A percentile compares a stretch with the other conserved stretches of the same genome.
phyloP scores from a whole-genome alignment of 1,140 invertebrate genomes.

The Drosophila arizonae region DNA sequence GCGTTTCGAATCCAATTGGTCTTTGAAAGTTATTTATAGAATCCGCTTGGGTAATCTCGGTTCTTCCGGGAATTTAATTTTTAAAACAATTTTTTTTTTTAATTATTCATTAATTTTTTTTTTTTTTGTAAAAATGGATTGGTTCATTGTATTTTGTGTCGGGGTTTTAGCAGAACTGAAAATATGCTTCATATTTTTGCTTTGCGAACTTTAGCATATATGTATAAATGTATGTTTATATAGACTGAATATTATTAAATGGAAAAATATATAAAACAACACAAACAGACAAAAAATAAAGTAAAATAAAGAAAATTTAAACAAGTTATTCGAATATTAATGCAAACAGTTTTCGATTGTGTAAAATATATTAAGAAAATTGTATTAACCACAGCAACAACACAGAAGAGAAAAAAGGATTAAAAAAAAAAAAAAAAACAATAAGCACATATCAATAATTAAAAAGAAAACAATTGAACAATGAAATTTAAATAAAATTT shows the following conservation, averaged over 20 bases:
- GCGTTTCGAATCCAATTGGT: neutral
- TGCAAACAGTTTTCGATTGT: slow-evolving; percentile 36
- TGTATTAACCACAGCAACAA: slow-evolving; percentile 43
- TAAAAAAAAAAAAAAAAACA: slow-evolving; percentile 43
- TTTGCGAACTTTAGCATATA: slow-evolving; percentile 64
- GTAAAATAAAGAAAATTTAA: slow-evolving; percentile 15
- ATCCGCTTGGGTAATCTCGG: slow-evolving; percentile 21
- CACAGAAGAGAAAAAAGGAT: slow-evolving; percentile 5
- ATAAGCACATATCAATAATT: slow-evolving; percentile 74
- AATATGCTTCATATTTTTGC: slow-evolving; percentile 49
- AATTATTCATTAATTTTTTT: neutral
- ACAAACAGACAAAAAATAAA: slow-evolving; percentile 30
- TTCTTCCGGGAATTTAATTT: slow-evolving; percentile 8
- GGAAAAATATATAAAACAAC: slow-evolving; percentile 34
- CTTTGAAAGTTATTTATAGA: neutral
- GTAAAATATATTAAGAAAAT: slow-evolving; percentile 52
- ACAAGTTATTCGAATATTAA: slow-evolving; percentile 33
- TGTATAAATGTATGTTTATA: slow-evolving; percentile 81
- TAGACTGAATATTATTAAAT: slow-evolving; percentile 81
- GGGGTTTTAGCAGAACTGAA: slow-evolving; percentile 62
- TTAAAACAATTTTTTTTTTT: slow-evolving; percentile 19
- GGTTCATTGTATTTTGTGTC: slow-evolving; percentile 48
- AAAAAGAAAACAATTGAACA: slow-evolving; percentile 14
- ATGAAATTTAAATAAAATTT: slow-evolving; percentile 9
- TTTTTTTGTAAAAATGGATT: neutral